phyloP scores from a whole-genome alignment of 2,888 invertebrate genomes.

The Strigamia maritima region DNA sequence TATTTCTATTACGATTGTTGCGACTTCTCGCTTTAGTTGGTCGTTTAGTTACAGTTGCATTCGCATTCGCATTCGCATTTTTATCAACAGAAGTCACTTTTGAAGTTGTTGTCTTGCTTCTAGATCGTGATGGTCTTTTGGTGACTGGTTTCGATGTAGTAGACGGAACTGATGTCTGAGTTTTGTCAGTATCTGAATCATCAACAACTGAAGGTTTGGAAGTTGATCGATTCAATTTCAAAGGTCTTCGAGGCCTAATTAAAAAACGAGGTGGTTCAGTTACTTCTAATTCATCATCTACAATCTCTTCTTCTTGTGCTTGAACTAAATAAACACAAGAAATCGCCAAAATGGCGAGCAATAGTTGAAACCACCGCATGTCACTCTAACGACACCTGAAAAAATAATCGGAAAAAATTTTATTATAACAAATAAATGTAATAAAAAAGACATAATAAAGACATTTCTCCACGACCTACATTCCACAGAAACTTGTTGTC shows the following conservation, averaged over 20 bases:
- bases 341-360: not conserved
- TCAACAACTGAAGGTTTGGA: not conserved
- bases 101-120: not conserved
- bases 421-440: not conserved
- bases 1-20: not conserved
- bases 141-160: not conserved
- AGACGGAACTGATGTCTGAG: not conserved
- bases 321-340: not conserved
- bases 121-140: not conserved
- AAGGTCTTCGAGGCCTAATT: not conserved
- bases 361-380: not conserved
- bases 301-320: not conserved
- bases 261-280: not conserved
- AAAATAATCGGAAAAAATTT: not conserved
- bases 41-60: not conserved
- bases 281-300: not conserved
- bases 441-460: conserved; percentile 1
- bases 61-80: not conserved
- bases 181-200: not conserved
- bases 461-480: conserved; percentile 16
- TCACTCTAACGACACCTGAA: not conserved
- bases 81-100: not conserved
- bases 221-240: not conserved
- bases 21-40: not conserved
- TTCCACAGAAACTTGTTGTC: conserved; percentile 21